Percentiles rank a stretch among this genome's conserved stretches.
Evolutionary conservation across 2,113 vertebrate species (phyloP).

Genomic region (Pithys albifrons): DNA sequence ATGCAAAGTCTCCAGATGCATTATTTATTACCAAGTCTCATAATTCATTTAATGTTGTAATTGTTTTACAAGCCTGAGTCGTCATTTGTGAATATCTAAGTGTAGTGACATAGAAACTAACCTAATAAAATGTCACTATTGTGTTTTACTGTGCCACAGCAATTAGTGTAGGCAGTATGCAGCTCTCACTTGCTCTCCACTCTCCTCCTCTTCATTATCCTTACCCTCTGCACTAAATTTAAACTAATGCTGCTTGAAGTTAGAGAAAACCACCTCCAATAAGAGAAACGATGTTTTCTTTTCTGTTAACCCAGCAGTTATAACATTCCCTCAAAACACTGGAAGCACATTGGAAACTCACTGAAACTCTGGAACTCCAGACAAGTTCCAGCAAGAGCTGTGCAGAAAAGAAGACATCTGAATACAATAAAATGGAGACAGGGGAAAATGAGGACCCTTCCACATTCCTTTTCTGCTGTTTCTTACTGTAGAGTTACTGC

Average conservation of each 20-base stretch:
- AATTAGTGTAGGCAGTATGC: not conserved
- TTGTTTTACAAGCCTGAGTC: slow-evolving; percentile 13
- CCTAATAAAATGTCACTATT: not conserved
- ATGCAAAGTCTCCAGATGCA: not conserved
- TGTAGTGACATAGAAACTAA: slow-evolving; percentile 8
- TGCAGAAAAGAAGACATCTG: not conserved
- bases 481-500: not conserved
- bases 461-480: not conserved
- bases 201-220: not conserved
- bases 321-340: not conserved
- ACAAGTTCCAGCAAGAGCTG: not conserved
- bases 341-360: not conserved
- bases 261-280: not conserved
- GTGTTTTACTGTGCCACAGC: not conserved
- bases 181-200: not conserved
- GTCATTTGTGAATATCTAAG: not conserved
- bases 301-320: not conserved
- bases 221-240: not conserved
- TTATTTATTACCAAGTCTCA: slow-evolving; percentile 17
- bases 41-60: slow-evolving; percentile 35
- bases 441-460: not conserved
- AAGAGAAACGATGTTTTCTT: not conserved
- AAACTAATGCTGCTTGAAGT: not conserved
- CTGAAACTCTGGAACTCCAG: not conserved
- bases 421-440: not conserved